Conservation (phyloP, 2,888 invertebrate species). For the Agriopis leucophaearia region DNA sequence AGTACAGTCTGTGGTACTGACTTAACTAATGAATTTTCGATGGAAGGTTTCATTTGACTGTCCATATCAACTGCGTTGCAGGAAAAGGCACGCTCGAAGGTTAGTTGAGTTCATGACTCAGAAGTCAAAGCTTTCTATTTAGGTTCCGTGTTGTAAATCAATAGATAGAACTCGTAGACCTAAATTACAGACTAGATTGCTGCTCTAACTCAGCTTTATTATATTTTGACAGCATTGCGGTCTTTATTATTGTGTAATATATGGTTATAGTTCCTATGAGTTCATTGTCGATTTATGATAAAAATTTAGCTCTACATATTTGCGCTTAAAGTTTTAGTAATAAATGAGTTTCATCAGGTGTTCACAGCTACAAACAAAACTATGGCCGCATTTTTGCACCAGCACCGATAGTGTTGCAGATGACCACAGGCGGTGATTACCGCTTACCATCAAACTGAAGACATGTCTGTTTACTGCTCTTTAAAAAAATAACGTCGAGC, state of each 20-base stretch:
- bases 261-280: background rate
- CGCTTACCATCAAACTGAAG: no score
- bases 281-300: background rate
- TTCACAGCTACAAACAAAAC: no score
- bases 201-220: background rate
- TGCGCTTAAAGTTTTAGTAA: background rate
- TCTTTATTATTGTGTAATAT: background rate
- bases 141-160: conserved; percentile 19
- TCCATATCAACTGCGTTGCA: background rate
- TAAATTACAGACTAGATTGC: conserved; percentile 7
- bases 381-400: no score
- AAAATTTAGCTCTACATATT: background rate
- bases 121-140: conserved; percentile 14
- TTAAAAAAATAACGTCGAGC: background rate
- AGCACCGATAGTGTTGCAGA: no score
- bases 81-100: conserved; percentile 10
- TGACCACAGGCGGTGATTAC: no score
- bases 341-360: background rate
- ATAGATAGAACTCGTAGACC: background rate
- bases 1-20: no score
- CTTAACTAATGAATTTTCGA: background rate
- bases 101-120: conserved; percentile 29
- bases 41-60: background rate
- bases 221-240: conserved; percentile 1
- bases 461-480: no score